These are phyloP conservation scores for Propithecus perrieri DNA, from an alignment of 2,797 vertebrate species.

Conservation along the genomic window DNA sequence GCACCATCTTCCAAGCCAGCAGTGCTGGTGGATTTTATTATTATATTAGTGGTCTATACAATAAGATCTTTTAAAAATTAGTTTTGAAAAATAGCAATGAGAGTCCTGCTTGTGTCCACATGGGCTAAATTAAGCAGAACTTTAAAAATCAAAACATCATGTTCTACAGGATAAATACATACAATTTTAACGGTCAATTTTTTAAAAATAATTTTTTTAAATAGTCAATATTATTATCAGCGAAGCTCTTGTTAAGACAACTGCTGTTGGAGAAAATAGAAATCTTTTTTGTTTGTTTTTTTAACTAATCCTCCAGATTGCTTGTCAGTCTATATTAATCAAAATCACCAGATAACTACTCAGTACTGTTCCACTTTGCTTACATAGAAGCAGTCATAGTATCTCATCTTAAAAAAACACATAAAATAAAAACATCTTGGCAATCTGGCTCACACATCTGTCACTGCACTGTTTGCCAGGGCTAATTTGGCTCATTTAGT, in stretches of 20 bases:
- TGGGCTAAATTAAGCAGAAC: neutral
- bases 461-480: conserved; percentile 58
- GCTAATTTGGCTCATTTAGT: conserved; percentile 70
- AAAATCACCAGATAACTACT: conserved; percentile 64
- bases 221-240: neutral
- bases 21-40: neutral
- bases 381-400: conserved; percentile 49
- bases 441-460: conserved; percentile 77
- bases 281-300: conserved; percentile 41
- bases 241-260: neutral
- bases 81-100: neutral
- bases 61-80: conserved; percentile 1
- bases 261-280: neutral
- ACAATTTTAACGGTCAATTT: neutral
- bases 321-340: conserved; percentile 67
- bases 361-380: conserved; percentile 37
- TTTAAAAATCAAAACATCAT: neutral
- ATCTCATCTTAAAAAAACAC: conserved; percentile 58
- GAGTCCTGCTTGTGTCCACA: neutral
- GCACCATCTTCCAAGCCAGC: neutral
- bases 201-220: neutral
- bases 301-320: conserved; percentile 65
- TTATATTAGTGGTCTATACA: neutral
- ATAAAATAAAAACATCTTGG: conserved; percentile 68
- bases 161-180: neutral